phyloP scores from a whole-genome alignment of 2,113 vertebrate genomes.

The Sebastes fasciatus region DNA sequence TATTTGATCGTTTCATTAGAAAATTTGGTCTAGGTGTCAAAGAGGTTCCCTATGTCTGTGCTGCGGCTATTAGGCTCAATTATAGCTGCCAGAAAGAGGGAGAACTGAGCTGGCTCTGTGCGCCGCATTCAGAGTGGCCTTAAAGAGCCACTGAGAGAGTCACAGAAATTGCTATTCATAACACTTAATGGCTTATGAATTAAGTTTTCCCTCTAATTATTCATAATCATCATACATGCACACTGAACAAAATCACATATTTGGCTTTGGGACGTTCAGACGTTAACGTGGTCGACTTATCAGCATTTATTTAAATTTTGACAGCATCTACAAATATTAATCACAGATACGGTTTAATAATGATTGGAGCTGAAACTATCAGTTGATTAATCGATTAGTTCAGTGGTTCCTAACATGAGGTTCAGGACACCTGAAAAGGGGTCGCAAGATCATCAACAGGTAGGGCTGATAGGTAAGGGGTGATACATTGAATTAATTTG shows the following conservation, averaged over 20 bases:
- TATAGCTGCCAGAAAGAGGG: conserved; percentile 90
- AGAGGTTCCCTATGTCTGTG: conserved; percentile 90
- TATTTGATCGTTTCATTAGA: conserved; percentile 90
- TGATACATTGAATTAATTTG: not conserved
- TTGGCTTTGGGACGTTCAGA: conserved; percentile 30
- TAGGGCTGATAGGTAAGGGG: not conserved
- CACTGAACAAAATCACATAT: conserved; percentile 49
- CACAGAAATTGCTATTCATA: conserved; percentile 94
- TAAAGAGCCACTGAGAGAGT: conserved; percentile 91
- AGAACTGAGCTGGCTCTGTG: conserved; percentile 90
- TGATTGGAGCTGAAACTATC: not conserved
- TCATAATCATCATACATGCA: conserved; percentile 87
- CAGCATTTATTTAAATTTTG: not conserved
- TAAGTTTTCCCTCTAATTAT: conserved; percentile 90
- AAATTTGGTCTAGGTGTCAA: conserved; percentile 87
- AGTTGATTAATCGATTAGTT: not conserved
- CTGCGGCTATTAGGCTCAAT: conserved; percentile 92
- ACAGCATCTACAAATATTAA: conserved; percentile 4
- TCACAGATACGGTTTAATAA: conserved; percentile 5
- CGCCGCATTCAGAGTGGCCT: conserved; percentile 88
- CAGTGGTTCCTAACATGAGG: not conserved
- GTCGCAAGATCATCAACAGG: not conserved
- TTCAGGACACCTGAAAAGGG: not conserved
- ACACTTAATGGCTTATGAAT: conserved; percentile 87
- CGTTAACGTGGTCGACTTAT: conserved; percentile 1